Base-by-base conservation (phyloP, 2,888 invertebrate genomes). In the Taenaris catops region DNA sequence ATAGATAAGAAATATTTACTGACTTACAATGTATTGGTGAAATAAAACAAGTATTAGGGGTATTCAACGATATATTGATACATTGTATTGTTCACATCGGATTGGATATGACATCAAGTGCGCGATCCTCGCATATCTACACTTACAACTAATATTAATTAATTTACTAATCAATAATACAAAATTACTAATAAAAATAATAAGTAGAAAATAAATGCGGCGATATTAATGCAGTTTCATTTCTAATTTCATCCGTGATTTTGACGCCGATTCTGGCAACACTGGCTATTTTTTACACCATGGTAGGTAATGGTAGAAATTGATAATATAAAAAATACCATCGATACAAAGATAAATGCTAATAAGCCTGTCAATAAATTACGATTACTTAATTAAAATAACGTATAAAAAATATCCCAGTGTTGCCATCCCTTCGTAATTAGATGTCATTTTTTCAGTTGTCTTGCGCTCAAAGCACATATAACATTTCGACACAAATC, bases 61-160 rank as follows among this genome's bases (percentile, higher is more conserved):
- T 59, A 63, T 61, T 55, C 64, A 59, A 66, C 61, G 67, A 66
- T 74, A 71, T 75, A 73, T 59, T 56, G 57, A 69, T 73, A 70
- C 67, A 70, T 65, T 62, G 51, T 56, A 57, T 63, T 58, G 63
- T 54, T 49, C 54, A 54, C 46, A 60, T 59, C 55, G 59, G 59
- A 63, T 50, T 58, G 49, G 74, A 75, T 73, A 74, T 72, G 72
- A 71, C 62, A 63, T 60, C 52, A 52, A 64, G 51, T 61, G 74
- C 65, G 73, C 68, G 71, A 52, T 68, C 60, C 53, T 65, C 68
- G 67, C 65, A 53, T 51, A 44, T 52, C 48, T 41, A 49, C 41
- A 42, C 44, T 45, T 46, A 48, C 33, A 44, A 43, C 40, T 47
- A 43, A 45, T 36, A 37, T 34, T 41, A 53, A 40, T 41, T 42